Base-by-base conservation (phyloP, 2,888 invertebrate genomes). In the Teleogryllus oceanicus region DNA sequence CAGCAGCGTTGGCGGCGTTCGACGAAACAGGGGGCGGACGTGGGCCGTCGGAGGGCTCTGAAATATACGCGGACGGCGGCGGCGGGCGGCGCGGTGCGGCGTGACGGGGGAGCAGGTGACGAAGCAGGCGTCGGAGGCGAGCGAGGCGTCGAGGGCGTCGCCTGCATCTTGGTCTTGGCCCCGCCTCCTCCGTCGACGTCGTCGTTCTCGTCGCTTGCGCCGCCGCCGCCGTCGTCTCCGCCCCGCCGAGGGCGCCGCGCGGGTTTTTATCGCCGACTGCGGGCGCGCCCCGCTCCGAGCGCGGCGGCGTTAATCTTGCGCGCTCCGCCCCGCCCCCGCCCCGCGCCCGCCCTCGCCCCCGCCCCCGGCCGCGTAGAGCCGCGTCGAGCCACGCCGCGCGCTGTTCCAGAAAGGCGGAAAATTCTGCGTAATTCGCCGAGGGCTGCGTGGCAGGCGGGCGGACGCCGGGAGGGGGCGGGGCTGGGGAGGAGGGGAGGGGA, bases 201-300 rank as follows among this genome's bases (percentile, higher is more conserved):
- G 13, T 62, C 62, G 62, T n/a, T 62, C 62, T 13, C 62, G 16
- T 62, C 62, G 62, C 62, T 18, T 62, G 13, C 62, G 62, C 13
- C 62, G 62, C 62, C 62, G 62, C 62, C n/a, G 16, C 62, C 62
- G 13, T 10, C 62, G 62, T n/a, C 62, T 62, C 62, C 62, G 62
- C 62, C 62, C 16, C 62, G 62, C 62, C 16, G 37, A 18, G 16
- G 62, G 62, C 13, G n/a, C n/a, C n/a, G n/a, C n/a, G n/a, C n/a
- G n/a, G n/a, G n/a, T 62, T 62, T 62, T 62, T 62, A 62, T 62
- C 62, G n/a, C 62, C 62, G 62, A 62, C 62, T 62, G 62, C 62
- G 62, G 62, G 62, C 62, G 62, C 62, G 62, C 62, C 37, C n/a
- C 62, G 62, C 62, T 13, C 62, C n/a, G 13, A 62, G 62, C 62